A percentile compares a stretch with the other conserved stretches of the same genome.
Evolutionary conservation across 1,140 invertebrate species (phyloP).

Genomic region (Drosophila auraria): DNA sequence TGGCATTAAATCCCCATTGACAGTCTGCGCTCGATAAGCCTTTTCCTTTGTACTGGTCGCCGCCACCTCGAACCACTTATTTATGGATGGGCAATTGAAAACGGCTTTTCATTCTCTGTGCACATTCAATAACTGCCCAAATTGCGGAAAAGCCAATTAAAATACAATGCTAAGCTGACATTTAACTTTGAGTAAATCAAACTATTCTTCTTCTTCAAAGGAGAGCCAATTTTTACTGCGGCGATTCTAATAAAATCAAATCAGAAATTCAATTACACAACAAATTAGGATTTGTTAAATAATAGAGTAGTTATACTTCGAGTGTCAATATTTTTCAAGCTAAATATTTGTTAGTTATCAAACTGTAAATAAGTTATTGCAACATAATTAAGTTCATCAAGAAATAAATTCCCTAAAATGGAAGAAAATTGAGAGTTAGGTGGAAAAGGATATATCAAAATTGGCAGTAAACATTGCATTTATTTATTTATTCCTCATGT

Average conservation of each 20-base stretch:
- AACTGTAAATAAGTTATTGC: background rate
- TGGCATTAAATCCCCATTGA: conserved; percentile 23
- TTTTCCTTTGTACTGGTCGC: conserved; percentile 26
- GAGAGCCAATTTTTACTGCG: background rate
- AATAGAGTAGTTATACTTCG: too few relatives aligned
- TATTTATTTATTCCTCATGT: background rate
- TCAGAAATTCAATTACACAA: background rate
- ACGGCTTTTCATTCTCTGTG: conserved; percentile 6
- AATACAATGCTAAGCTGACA: background rate
- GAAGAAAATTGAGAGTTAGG: background rate
- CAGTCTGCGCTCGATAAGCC: conserved; percentile 47
- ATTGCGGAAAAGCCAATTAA: conserved; percentile 15
- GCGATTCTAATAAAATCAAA: background rate
- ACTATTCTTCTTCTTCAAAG: background rate
- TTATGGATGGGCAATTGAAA: conserved; percentile 26
- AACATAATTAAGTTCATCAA: background rate
- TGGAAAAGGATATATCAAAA: background rate
- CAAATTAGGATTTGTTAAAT: too few relatives aligned
- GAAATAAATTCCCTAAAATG: background rate
- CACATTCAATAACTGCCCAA: conserved; percentile 1
- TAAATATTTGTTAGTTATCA: background rate
- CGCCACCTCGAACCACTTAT: conserved; percentile 1
- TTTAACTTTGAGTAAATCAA: background rate
- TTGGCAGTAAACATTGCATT: background rate
- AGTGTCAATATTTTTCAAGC: background rate